Conservation (phyloP, 1,140 invertebrate genomes). For the Euura saliciscinereae region DNA sequence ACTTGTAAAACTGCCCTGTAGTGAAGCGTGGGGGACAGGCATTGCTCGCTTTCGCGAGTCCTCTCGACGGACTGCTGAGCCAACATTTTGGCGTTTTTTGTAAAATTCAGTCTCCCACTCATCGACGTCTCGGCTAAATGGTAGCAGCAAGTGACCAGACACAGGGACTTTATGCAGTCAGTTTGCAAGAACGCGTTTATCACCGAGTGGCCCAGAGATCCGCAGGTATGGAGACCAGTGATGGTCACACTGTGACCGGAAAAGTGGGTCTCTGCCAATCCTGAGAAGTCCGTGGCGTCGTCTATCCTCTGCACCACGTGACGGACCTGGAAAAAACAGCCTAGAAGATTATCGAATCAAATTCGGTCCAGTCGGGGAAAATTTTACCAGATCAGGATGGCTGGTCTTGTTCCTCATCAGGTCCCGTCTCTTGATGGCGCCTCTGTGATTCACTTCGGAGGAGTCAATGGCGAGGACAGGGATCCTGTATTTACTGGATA, state of each 20-base stretch:
- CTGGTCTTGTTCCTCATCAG: conserved; percentile 61
- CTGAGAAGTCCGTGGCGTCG: conserved; percentile 58
- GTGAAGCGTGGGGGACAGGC: conserved; percentile 68
- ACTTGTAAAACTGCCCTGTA: conserved; percentile 79
- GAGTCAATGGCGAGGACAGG: conserved; percentile 83
- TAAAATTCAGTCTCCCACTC: conserved; percentile 62
- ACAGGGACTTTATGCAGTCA: conserved; percentile 65
- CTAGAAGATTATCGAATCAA: conserved; percentile 13
- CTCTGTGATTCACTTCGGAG: conserved; percentile 66
- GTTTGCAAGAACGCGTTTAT: conserved; percentile 74
- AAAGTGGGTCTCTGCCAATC: conserved; percentile 60
- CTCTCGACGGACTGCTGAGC: conserved; percentile 79
- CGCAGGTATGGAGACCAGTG: conserved; percentile 88
- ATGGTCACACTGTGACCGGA: conserved; percentile 59
- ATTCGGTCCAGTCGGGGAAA: neutral
- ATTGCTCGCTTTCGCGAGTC: conserved; percentile 61
- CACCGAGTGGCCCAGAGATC: conserved; percentile 77
- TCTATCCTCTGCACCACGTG: conserved; percentile 44
- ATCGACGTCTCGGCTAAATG: conserved; percentile 78
- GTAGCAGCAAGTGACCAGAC: conserved; percentile 91
- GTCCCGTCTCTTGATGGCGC: conserved; percentile 66
- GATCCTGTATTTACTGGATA: conserved; percentile 73
- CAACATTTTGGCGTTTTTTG: conserved; percentile 82
- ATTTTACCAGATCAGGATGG: conserved; percentile 30
- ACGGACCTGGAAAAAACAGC: conserved; percentile 38